A percentile compares a stretch with the other conserved stretches of the same genome.
phyloP scores from a whole-genome alignment of 2,113 vertebrate species.

The Jacana jacana region DNA sequence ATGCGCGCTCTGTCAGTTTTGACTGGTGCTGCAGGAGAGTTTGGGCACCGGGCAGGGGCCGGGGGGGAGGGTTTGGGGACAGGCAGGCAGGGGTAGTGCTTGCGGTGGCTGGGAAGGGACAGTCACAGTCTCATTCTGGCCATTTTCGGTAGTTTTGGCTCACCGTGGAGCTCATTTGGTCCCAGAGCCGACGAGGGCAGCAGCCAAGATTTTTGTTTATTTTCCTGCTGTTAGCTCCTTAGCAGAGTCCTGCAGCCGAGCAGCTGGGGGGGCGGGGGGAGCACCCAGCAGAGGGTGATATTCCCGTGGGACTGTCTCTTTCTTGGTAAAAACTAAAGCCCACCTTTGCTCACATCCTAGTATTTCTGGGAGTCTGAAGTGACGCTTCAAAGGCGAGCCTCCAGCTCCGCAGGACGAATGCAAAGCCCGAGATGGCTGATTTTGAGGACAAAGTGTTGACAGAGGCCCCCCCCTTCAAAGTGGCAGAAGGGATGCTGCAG shows the following conservation, averaged over 20 bases:
- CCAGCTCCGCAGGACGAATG: background rate
- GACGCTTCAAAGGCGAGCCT: background rate
- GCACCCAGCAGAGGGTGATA: background rate
- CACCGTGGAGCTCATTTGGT: fast-evolving
- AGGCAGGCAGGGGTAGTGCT: background rate
- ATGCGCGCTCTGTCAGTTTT: background rate
- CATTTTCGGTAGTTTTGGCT: background rate
- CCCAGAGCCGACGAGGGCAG: background rate
- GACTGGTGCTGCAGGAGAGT: fast-evolving
- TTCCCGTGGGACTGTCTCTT: fast-evolving
- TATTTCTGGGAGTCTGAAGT: background rate
- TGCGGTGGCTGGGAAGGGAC: fast-evolving
- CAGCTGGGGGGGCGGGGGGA: fast-evolving
- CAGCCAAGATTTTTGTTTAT: background rate
- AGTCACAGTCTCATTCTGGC: fast-evolving
- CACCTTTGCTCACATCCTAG: background rate
- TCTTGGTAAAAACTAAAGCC: background rate
- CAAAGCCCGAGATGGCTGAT: background rate
- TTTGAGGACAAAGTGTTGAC: background rate
- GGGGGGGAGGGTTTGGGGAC: background rate
- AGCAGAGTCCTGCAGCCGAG: background rate
- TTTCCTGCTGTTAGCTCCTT: background rate
- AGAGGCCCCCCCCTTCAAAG: background rate
- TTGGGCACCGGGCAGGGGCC: background rate
- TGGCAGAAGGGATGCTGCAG: background rate